Conservation (phyloP, 2,888 invertebrate genomes). For the Pachymerium ferrugineum region DNA sequence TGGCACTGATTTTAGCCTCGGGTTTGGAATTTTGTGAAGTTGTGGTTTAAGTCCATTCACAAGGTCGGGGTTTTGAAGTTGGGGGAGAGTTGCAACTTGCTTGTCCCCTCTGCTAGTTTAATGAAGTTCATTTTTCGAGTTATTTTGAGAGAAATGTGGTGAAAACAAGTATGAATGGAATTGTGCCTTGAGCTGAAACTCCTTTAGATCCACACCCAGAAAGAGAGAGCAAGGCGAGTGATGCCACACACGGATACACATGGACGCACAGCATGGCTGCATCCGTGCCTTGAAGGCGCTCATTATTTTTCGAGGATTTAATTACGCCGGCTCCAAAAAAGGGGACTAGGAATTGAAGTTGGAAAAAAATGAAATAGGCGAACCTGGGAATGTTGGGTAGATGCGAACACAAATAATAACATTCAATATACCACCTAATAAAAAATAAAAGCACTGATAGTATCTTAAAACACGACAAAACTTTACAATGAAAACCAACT, state of each 20-base stretch:
- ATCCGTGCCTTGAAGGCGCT: conserved; percentile 17
- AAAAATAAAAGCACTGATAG: no score
- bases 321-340: conserved; percentile 19
- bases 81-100: not conserved
- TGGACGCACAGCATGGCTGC: conserved; percentile 25
- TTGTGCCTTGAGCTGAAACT: not conserved
- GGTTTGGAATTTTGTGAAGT: conserved; percentile 23
- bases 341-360: not conserved
- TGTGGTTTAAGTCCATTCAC: conserved; percentile 21
- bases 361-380: not conserved
- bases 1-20: no score
- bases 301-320: conserved; percentile 19
- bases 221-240: not conserved
- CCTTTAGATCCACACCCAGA: not conserved
- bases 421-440: no score
- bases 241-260: conserved; percentile 21
- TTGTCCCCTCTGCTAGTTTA: not conserved
- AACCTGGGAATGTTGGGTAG: not conserved
- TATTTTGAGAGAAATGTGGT: not conserved
- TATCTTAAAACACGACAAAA: no score
- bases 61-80: not conserved
- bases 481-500: no score
- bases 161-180: not conserved
- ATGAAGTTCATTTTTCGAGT: no score
- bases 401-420: no score